A percentile compares a stretch with the other conserved stretches of the same genome.
These are phyloP conservation scores for Euwallacea similis DNA, from an alignment of 1,140 invertebrate species.

Conservation along the genomic window DNA sequence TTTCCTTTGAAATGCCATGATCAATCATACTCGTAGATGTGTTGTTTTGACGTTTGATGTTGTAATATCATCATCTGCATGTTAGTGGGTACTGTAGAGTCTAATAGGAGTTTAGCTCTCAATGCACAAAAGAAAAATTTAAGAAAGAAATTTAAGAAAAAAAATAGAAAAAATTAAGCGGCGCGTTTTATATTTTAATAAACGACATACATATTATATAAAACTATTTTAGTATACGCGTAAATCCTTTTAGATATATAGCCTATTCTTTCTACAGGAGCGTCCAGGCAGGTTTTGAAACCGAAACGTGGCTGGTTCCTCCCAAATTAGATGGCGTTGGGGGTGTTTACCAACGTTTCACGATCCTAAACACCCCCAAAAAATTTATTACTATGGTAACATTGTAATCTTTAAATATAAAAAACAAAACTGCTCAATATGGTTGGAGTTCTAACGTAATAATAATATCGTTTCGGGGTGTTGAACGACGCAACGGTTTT, in stretches of 20 bases:
- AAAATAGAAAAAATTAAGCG: slow-evolving; percentile 42
- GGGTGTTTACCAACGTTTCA: too few relatives aligned
- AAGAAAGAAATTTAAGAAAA: slow-evolving; percentile 3
- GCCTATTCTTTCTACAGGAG: background rate
- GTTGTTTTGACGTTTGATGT: slow-evolving; percentile 46
- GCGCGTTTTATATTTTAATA: slow-evolving; percentile 53
- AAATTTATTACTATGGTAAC: slow-evolving; percentile 12
- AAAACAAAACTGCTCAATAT: slow-evolving; percentile 47
- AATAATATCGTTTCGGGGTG: slow-evolving; percentile 40
- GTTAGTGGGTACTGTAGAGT: slow-evolving; percentile 49
- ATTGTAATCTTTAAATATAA: slow-evolving; percentile 39
- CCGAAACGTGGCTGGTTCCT: slow-evolving; percentile 8
- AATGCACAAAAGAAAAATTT: slow-evolving; percentile 45
- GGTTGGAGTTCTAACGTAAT: slow-evolving; percentile 30
- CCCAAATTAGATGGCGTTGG: too few relatives aligned
- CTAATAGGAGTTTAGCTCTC: slow-evolving; percentile 45
- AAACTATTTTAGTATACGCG: slow-evolving; percentile 51
- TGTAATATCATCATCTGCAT: slow-evolving; percentile 43
- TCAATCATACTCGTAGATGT: slow-evolving; percentile 23
- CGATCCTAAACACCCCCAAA: background rate
- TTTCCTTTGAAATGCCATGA: background rate
- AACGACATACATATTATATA: slow-evolving; percentile 36
- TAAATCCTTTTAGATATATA: slow-evolving; percentile 40
- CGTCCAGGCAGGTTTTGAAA: background rate
- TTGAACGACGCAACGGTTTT: slow-evolving; percentile 39